phyloP scores from a whole-genome alignment of 2,113 vertebrate species.

The Saimiri boliviensis region DNA sequence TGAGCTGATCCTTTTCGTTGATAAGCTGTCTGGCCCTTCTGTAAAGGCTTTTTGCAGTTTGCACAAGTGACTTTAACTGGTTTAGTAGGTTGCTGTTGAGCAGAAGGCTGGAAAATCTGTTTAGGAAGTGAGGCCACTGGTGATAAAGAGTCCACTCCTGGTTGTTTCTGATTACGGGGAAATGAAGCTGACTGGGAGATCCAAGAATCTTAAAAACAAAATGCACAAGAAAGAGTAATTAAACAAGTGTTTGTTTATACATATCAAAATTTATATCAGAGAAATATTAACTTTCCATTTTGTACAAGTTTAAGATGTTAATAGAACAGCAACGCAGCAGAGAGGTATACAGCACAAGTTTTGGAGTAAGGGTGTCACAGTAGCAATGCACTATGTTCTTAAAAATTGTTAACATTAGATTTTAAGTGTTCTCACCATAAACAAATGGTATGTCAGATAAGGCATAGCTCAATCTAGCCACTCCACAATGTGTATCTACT shows the following conservation, averaged over 20 bases:
- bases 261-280: background rate
- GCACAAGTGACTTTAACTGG: constrained; percentile 98
- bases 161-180: constrained; percentile 97
- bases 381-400: background rate
- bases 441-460: background rate
- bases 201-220: constrained; percentile 93
- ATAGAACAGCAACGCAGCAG: background rate
- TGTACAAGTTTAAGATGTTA: background rate
- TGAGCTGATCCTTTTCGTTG: constrained; percentile 98
- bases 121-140: constrained; percentile 95
- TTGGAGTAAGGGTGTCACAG: background rate
- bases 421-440: background rate
- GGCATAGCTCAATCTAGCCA: background rate
- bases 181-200: constrained; percentile 98
- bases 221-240: constrained; percentile 46
- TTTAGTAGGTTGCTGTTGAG: constrained; percentile 91
- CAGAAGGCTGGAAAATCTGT: constrained; percentile 92
- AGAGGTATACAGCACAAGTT: background rate
- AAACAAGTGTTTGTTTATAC: background rate
- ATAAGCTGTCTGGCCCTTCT: constrained; percentile 98
- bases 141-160: constrained; percentile 94
- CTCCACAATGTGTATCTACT: background rate
- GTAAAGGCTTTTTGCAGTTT: constrained; percentile 98
- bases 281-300: background rate
- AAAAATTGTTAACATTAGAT: background rate